Evolutionary conservation across 2,888 invertebrate genomes (phyloP), one percentile per base, ranked within the genome.

Genomic region (Perithous albicinctus): DNA sequence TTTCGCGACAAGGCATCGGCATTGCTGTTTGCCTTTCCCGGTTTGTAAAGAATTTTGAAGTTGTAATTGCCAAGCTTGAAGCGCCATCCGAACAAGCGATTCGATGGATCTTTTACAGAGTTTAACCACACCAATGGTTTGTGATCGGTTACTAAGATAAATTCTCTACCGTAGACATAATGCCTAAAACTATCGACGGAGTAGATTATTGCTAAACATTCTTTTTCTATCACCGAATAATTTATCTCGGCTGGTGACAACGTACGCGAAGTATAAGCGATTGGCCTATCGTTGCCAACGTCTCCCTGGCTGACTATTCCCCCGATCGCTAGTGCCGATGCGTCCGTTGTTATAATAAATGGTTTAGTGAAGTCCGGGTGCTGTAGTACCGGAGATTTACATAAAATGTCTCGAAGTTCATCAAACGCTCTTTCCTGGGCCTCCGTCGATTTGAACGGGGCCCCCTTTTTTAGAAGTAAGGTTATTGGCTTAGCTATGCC

Each of bases 31-130:
- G 69, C 23, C 70, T 74, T 80, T 8, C 90, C 89, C 2, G 86
- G 83, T 78, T 89, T 89, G 43, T 91, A 90, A 4, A 82, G n/a
- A 0, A 91, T 88, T 73, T 88, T 85, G 51, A 88, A 90, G 10
- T 87, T 82, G 69, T 87, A 90, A 69, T 90, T 89, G 74, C 85
- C 85, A 1, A 90, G 64, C 74, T 84, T 77, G 2, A 90, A 63
- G 5, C 87, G 51, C 90, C 89, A 91, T 20, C 87, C 61, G 2
- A 86, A 76, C 54, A 90, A 43, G 35, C 87, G 78, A 2, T 87
- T 87, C 4, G 84, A 84, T 1, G 89, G 88, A 66, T 90, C 88
- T 73, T 86, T 87, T 0, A 86, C 83, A 2, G 84, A 85, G 73
- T 87, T 74, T 0, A 88, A 56, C 85, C 86, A 87, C 0, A 75